Evolutionary conservation across 2,113 vertebrate genomes (phyloP).

Genomic region (Anarhynchus alexandrinus): DNA sequence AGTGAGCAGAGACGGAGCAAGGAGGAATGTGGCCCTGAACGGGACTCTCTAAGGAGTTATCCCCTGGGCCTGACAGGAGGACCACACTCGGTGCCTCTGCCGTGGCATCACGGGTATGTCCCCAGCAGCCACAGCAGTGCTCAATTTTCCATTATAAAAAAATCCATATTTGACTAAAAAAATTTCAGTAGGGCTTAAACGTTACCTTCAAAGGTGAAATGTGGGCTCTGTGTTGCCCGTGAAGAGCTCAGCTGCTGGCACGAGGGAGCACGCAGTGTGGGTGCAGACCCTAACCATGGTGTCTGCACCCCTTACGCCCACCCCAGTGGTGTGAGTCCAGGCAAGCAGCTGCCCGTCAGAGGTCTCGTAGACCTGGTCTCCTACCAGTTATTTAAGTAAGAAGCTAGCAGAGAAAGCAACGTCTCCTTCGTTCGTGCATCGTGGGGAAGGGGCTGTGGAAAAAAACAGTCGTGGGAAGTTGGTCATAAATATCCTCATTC

Average conservation of each 20-base stretch:
- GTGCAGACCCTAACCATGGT: fast-evolving
- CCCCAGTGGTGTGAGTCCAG: background rate
- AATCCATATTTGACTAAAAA: background rate
- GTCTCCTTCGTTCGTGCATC: fast-evolving
- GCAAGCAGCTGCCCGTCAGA: background rate
- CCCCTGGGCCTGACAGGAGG: background rate
- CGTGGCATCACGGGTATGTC: fast-evolving
- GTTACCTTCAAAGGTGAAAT: background rate
- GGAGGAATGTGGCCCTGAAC: background rate
- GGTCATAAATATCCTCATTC: background rate
- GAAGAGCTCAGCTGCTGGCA: background rate
- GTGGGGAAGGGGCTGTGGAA: background rate
- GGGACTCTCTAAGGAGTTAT: background rate
- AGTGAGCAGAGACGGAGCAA: background rate
- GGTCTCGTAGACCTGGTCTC: background rate
- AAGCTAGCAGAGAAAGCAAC: background rate
- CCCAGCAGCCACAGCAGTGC: background rate
- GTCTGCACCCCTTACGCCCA: background rate
- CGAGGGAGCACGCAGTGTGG: too few relatives aligned
- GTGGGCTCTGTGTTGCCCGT: background rate
- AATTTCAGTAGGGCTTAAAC: background rate
- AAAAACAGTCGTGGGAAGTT: background rate
- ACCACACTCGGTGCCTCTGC: background rate
- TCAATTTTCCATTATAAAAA: background rate
- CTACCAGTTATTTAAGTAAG: background rate